Evolutionary conservation across 2,113 vertebrate species (phyloP).

Genomic region (Nematolebias whitei): DNA sequence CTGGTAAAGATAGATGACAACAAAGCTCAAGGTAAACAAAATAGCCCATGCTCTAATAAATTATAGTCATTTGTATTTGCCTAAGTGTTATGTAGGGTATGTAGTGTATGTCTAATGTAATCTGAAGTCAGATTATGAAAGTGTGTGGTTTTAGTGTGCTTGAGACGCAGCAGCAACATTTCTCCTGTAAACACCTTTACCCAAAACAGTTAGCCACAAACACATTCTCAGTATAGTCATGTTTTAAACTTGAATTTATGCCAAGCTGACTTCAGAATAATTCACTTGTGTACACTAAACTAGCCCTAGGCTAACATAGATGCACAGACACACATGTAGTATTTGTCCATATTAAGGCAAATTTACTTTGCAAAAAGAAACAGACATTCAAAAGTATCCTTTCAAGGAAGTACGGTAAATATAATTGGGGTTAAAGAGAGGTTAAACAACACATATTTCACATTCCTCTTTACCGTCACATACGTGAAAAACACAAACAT

Average conservation of each 20-base stretch:
- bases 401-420: constrained; percentile 51
- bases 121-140: constrained; percentile 27
- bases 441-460: constrained; percentile 57
- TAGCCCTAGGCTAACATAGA: constrained; percentile 18
- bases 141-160: neutral
- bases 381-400: constrained; percentile 33
- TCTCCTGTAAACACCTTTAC: constrained; percentile 37
- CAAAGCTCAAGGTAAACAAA: constrained; percentile 32
- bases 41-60: too few relatives aligned
- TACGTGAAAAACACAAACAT: constrained; percentile 54
- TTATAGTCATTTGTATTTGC: too few relatives aligned
- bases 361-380: constrained; percentile 30
- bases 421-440: constrained; percentile 34
- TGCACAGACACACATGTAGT: constrained; percentile 37
- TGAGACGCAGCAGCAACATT: constrained; percentile 4
- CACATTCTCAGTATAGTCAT: constrained; percentile 14
- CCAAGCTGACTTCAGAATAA: constrained; percentile 22
- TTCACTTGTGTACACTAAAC: constrained; percentile 39
- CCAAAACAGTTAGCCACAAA: constrained; percentile 40
- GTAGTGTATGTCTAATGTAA: constrained; percentile 56
- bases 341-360: constrained; percentile 58
- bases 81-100: neutral
- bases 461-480: constrained; percentile 56
- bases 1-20: constrained; percentile 66
- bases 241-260: constrained; percentile 17